phyloP scores from a whole-genome alignment of 2,888 invertebrate species.

The Microplitis deprimator region DNA sequence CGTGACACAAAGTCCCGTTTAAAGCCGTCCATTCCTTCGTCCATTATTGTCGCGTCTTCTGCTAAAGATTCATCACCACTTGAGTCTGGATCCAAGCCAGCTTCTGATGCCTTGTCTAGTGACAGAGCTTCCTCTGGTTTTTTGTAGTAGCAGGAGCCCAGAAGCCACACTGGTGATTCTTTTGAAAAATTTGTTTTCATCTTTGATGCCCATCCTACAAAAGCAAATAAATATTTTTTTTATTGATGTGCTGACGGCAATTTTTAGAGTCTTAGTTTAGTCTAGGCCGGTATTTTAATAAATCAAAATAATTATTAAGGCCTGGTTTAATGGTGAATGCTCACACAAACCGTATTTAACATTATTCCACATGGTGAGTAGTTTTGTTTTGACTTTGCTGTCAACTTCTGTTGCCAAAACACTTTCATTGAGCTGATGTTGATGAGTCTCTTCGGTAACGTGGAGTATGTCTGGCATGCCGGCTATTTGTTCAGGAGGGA shows the following conservation, averaged over 20 bases:
- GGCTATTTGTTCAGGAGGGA: conserved; percentile 60
- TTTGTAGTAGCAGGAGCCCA: conserved; percentile 87
- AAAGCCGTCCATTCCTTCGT: conserved; percentile 84
- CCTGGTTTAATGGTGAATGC: conserved; percentile 31
- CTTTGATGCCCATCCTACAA: conserved; percentile 82
- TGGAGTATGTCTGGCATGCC: conserved; percentile 55
- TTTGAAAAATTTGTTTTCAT: conserved; percentile 83
- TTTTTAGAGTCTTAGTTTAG: neutral
- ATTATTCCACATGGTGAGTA: conserved; percentile 93
- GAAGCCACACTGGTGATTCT: conserved; percentile 89
- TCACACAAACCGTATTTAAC: conserved; percentile 83
- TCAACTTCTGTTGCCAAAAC: conserved; percentile 74
- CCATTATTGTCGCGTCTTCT: conserved; percentile 60
- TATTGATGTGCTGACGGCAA: neutral
- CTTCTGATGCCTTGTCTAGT: conserved; percentile 64
- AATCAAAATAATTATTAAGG: conserved; percentile 21
- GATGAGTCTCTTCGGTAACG: conserved; percentile 47
- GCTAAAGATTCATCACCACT: conserved; percentile 64
- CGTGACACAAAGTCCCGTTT: conserved; percentile 87
- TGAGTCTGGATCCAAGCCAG: conserved; percentile 61
- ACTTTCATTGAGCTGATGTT: conserved; percentile 57
- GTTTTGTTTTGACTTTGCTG: conserved; percentile 85
- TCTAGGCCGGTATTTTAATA: conserved; percentile 3
- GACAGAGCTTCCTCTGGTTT: conserved; percentile 71
- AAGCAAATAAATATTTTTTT: conserved; percentile 42